phyloP scores from a whole-genome alignment of 2,797 vertebrate species.

The Cheirogaleus major region DNA sequence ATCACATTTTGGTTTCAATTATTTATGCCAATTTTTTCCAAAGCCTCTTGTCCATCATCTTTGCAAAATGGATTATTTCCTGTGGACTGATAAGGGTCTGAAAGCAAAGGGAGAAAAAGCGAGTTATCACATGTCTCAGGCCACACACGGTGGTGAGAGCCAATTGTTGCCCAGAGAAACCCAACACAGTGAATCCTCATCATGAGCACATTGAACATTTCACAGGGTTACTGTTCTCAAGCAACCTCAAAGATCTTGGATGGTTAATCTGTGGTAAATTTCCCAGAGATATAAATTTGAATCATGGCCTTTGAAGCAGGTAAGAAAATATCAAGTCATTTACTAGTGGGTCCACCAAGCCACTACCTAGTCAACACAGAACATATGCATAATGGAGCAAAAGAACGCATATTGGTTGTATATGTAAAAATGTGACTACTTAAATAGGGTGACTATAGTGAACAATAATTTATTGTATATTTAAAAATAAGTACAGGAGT shows the following conservation, averaged over 20 bases:
- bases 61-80: conserved; percentile 63
- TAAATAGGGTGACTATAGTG: neutral
- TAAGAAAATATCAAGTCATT: conserved; percentile 1
- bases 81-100: neutral
- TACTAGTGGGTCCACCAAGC: neutral
- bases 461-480: neutral
- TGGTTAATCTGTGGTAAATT: neutral
- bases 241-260: neutral
- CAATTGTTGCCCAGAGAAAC: neutral
- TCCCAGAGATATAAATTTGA: neutral
- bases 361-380: neutral
- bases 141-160: neutral
- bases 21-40: conserved; percentile 70
- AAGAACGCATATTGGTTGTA: neutral
- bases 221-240: neutral
- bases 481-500: neutral
- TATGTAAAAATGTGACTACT: neutral
- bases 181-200: neutral
- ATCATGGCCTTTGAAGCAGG: neutral
- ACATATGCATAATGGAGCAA: neutral
- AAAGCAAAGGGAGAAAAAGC: neutral
- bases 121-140: neutral
- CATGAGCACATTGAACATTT: neutral
- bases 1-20: conserved; percentile 40
- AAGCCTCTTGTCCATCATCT: conserved; percentile 14